These are phyloP conservation scores for Heliconius congener DNA, from an alignment of 1,140 invertebrate species.

Conservation along the genomic window DNA sequence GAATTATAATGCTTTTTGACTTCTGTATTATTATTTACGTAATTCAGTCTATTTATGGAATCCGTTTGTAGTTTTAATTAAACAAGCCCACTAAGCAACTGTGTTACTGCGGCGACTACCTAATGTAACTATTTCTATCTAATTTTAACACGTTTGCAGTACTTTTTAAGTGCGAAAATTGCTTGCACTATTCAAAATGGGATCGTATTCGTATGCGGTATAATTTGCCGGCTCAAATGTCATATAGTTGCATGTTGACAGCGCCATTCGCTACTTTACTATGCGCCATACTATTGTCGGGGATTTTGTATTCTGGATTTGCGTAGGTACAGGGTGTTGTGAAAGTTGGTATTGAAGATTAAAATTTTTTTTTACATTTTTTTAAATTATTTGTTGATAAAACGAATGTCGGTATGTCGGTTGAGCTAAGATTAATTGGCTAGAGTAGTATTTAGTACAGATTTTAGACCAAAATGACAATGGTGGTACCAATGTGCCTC, in stretches of 20 bases:
- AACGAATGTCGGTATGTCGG: too few relatives aligned
- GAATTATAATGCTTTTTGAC: too few relatives aligned
- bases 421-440: too few relatives aligned
- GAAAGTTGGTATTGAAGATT: not conserved
- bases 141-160: not conserved
- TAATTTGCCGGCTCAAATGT: constrained; percentile 22
- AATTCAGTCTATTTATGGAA: too few relatives aligned
- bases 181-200: not conserved
- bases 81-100: not conserved
- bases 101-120: not conserved
- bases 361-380: too few relatives aligned
- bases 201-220: not conserved
- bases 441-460: too few relatives aligned
- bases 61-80: not conserved
- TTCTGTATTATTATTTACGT: too few relatives aligned
- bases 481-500: too few relatives aligned
- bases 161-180: not conserved
- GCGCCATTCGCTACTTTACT: constrained; percentile 22
- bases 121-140: not conserved
- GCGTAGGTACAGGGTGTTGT: not conserved
- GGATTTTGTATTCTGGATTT: constrained; percentile 2
- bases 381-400: too few relatives aligned
- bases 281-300: not conserved
- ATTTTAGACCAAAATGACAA: too few relatives aligned
- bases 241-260: constrained; percentile 20